Conservation (phyloP, 1,140 invertebrate species). For the Zeugodacus cucurbitae region DNA sequence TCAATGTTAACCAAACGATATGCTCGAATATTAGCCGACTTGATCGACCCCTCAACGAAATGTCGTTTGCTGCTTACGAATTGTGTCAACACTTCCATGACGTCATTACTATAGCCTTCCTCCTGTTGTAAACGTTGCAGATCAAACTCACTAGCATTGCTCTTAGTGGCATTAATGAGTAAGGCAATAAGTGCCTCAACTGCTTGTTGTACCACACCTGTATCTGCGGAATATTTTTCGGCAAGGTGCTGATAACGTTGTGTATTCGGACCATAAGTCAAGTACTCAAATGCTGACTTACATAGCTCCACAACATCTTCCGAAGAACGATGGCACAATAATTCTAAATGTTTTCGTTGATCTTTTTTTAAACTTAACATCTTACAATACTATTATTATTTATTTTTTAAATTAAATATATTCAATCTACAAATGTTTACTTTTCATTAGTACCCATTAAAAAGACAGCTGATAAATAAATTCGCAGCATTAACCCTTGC, state of each 20-base stretch:
- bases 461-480: too few species aligned
- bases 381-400: neutral
- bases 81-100: constrained; percentile 55
- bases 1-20: constrained; percentile 58
- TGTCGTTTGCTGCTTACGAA: constrained; percentile 58
- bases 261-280: constrained; percentile 55
- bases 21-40: constrained; percentile 60
- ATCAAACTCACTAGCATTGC: constrained; percentile 40
- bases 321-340: constrained; percentile 50
- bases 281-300: constrained; percentile 60
- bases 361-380: constrained; percentile 51
- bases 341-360: constrained; percentile 52
- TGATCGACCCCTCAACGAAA: constrained; percentile 62
- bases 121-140: constrained; percentile 46
- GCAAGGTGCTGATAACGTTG: constrained; percentile 53
- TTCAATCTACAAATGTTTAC: too few species aligned
- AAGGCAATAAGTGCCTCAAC: constrained; percentile 60
- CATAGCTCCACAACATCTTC: constrained; percentile 57
- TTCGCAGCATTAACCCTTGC: too few species aligned
- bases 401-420: too few species aligned
- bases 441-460: too few species aligned
- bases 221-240: constrained; percentile 48
- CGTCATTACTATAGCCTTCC: constrained; percentile 50
- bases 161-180: constrained; percentile 55
- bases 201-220: constrained; percentile 48